Evolutionary conservation across 2,113 vertebrate species (phyloP).

Genomic region (Probosciger aterrimus): DNA sequence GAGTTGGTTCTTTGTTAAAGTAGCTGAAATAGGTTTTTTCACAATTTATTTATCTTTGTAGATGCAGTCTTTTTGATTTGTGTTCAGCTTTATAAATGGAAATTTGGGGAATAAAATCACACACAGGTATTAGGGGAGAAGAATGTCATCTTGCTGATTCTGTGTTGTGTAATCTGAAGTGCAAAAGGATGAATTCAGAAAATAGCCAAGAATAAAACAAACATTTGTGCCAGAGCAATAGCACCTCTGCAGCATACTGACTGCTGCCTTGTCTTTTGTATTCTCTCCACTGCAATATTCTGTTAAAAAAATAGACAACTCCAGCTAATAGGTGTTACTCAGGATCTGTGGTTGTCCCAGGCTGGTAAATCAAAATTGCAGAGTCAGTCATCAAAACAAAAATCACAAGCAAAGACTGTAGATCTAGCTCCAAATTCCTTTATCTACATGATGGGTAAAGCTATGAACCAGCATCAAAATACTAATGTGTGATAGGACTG

Average conservation of each 20-base stretch:
- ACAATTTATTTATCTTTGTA: background rate
- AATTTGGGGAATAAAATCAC: background rate
- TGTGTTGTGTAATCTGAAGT: background rate
- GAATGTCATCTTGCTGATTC: background rate
- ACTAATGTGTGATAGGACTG: background rate
- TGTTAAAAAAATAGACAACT: background rate
- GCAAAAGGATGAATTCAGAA: background rate
- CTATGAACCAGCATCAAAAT: background rate
- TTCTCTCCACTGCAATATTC: background rate
- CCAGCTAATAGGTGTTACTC: background rate
- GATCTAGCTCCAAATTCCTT: background rate
- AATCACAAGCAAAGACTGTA: background rate
- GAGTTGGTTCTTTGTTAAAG: background rate
- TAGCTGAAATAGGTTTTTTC: background rate
- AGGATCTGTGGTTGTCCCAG: background rate
- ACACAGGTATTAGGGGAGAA: background rate
- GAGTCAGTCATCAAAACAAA: background rate
- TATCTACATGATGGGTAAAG: background rate
- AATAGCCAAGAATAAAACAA: conserved; percentile 12
- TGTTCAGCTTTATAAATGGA: conserved; percentile 14
- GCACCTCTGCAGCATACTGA: background rate
- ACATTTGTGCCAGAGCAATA: background rate
- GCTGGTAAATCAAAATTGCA: background rate
- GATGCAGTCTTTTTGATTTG: background rate
- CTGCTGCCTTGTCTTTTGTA: background rate